Evolutionary conservation across 2,888 invertebrate genomes (phyloP).

Genomic region (Drosophila greeni): DNA sequence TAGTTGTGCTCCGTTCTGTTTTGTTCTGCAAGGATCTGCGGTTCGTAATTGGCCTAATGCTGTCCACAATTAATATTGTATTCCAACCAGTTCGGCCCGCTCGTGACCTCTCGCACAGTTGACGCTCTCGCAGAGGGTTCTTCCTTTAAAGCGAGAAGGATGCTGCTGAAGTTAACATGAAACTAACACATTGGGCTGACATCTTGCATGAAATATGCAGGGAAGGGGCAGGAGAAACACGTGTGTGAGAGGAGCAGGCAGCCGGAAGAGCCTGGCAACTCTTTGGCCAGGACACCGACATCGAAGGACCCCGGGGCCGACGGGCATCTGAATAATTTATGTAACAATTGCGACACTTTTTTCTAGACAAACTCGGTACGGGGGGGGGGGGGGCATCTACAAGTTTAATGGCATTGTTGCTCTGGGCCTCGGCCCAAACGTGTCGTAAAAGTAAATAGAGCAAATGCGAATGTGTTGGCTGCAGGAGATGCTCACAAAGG

Average conservation of each 20-base stretch:
- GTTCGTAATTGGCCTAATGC: constrained; percentile 29
- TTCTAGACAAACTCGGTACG: constrained; percentile 13
- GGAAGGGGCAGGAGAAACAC: constrained; percentile 19
- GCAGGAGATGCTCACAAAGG: constrained; percentile 7
- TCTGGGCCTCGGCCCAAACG: constrained; percentile 58
- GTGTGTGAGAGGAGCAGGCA: constrained; percentile 14
- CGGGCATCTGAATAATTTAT: constrained; percentile 64
- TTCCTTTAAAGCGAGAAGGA: not conserved
- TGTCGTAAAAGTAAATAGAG: constrained; percentile 71
- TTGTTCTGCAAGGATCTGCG: constrained; percentile 9
- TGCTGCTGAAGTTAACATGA: constrained; percentile 9
- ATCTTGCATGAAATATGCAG: constrained; percentile 64
- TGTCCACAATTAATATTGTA: constrained; percentile 29
- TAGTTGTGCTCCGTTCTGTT: constrained; percentile 26
- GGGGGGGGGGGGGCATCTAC: constrained; percentile 25
- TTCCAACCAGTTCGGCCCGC: not conserved
- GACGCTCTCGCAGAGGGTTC: not conserved
- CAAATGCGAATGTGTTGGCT: constrained; percentile 50
- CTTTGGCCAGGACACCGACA: constrained; percentile 48
- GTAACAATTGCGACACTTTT: constrained; percentile 73
- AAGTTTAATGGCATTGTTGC: constrained; percentile 73
- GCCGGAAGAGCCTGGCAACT: constrained; percentile 46
- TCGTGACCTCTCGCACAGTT: constrained; percentile 1
- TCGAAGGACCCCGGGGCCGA: constrained; percentile 11
- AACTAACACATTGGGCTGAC: constrained; percentile 70